These are phyloP conservation scores for Ammodytes dubius DNA, from an alignment of 2,113 vertebrate species.

Conservation along the genomic window DNA sequence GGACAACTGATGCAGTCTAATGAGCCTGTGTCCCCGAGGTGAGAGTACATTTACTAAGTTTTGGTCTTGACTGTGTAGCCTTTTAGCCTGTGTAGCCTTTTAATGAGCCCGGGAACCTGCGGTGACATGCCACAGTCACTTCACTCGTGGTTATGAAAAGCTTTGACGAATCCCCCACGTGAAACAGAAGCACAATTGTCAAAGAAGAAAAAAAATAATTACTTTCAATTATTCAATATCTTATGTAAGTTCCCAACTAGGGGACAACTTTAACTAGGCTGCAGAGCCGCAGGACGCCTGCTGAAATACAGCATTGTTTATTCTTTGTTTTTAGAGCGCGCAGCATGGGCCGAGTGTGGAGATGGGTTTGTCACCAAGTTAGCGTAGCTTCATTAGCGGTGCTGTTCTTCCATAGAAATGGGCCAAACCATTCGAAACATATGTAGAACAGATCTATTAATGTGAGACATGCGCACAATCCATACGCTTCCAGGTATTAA, in stretches of 20 bases:
- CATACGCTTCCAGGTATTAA: background rate
- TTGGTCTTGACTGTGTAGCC: slow-evolving; percentile 15
- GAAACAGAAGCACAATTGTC: slow-evolving; percentile 14
- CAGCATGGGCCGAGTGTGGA: slow-evolving; percentile 3
- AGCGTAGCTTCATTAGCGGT: background rate
- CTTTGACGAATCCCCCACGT: slow-evolving; percentile 10
- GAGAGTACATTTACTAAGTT: slow-evolving; percentile 23
- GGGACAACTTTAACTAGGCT: slow-evolving; percentile 14
- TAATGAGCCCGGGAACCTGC: slow-evolving; percentile 51
- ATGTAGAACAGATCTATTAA: background rate
- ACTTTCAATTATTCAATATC: slow-evolving; percentile 58
- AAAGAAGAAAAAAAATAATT: slow-evolving; percentile 43
- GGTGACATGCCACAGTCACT: slow-evolving; percentile 23
- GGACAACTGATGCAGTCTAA: slow-evolving; percentile 38
- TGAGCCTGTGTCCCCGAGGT: slow-evolving; percentile 33
- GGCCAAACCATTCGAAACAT: no score
- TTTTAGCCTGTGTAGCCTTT: slow-evolving; percentile 2
- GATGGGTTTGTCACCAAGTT: background rate
- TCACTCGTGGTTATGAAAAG: slow-evolving; percentile 26
- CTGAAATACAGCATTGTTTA: slow-evolving; percentile 13
- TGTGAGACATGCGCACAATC: background rate
- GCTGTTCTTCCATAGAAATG: background rate
- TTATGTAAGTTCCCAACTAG: slow-evolving; percentile 29
- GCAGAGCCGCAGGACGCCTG: slow-evolving; percentile 7
- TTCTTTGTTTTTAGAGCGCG: slow-evolving; percentile 32